These are phyloP conservation scores for Ichneumoninae sp. DNA, from an alignment of 2,888 invertebrate genomes.

Conservation along the genomic window DNA sequence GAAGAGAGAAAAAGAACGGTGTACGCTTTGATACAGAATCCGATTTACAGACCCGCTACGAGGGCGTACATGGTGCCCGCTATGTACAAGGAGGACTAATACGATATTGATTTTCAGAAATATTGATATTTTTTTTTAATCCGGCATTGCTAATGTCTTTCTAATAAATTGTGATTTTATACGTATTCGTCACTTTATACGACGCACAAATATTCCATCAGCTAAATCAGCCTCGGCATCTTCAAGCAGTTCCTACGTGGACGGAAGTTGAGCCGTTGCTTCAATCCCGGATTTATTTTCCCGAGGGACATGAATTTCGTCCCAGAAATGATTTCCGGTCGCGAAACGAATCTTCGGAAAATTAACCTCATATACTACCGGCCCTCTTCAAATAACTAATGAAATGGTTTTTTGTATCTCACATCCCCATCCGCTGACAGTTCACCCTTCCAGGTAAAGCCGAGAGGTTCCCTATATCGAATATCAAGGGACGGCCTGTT, in stretches of 20 bases:
- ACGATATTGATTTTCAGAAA: background rate
- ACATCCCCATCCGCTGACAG: constrained; percentile 76
- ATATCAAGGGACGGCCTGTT: constrained; percentile 85
- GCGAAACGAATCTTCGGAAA: constrained; percentile 67
- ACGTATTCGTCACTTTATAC: background rate
- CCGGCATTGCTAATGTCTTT: background rate
- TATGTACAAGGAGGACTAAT: constrained; percentile 73
- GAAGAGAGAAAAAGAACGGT: constrained; percentile 72
- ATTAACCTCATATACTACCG: background rate
- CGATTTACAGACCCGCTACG: constrained; percentile 88
- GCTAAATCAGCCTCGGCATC: background rate
- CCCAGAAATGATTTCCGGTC: constrained; percentile 74
- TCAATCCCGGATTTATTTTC: constrained; percentile 20
- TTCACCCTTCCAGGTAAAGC: constrained; percentile 86
- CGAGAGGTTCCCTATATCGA: constrained; percentile 85
- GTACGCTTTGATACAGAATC: constrained; percentile 84
- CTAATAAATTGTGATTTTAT: constrained; percentile 31
- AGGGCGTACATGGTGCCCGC: constrained; percentile 86
- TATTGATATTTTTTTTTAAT: background rate
- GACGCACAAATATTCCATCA: background rate
- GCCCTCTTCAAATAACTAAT: background rate
- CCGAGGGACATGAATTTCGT: constrained; percentile 54
- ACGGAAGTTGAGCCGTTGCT: background rate
- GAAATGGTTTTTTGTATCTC: background rate
- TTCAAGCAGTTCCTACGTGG: background rate